Evolutionary conservation across 2,797 vertebrate species (phyloP).

Genomic region (Mormyrops attenuatus): DNA sequence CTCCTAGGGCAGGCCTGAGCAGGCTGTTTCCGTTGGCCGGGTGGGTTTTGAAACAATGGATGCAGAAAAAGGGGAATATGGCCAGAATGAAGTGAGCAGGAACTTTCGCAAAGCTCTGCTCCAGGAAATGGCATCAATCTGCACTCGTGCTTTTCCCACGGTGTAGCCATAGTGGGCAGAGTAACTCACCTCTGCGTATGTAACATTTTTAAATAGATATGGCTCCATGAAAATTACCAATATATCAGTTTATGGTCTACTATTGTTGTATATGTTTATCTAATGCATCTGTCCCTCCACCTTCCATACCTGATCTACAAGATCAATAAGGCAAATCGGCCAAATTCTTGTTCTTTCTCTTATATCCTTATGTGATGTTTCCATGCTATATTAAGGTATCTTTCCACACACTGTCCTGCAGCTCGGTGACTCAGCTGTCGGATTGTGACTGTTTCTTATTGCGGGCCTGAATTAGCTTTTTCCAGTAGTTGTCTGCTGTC

Average conservation of each 20-base stretch:
- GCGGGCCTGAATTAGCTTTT: not conserved
- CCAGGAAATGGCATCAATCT: not conserved
- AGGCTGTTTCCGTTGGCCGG: not conserved
- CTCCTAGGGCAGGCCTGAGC: not conserved
- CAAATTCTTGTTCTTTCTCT: not conserved
- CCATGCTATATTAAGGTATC: not conserved
- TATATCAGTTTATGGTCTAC: not conserved
- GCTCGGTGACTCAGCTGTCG: not conserved
- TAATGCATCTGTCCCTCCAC: not conserved
- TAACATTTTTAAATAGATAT: not conserved
- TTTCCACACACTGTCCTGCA: not conserved
- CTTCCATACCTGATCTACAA: not conserved
- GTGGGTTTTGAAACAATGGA: constrained; percentile 12
- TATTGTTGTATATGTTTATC: not conserved
- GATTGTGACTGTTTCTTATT: not conserved
- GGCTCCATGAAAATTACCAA: not conserved
- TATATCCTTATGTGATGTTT: not conserved
- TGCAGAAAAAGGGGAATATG: not conserved
- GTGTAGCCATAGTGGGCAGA: not conserved
- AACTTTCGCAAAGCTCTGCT: not conserved
- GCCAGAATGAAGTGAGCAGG: not conserved
- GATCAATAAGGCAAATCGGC: not conserved
- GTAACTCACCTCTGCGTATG: not conserved
- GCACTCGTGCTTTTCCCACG: not conserved
- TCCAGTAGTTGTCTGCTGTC: not conserved